Base-by-base conservation (phyloP, 2,888 invertebrate species). In the Corbicula japonica region DNA sequence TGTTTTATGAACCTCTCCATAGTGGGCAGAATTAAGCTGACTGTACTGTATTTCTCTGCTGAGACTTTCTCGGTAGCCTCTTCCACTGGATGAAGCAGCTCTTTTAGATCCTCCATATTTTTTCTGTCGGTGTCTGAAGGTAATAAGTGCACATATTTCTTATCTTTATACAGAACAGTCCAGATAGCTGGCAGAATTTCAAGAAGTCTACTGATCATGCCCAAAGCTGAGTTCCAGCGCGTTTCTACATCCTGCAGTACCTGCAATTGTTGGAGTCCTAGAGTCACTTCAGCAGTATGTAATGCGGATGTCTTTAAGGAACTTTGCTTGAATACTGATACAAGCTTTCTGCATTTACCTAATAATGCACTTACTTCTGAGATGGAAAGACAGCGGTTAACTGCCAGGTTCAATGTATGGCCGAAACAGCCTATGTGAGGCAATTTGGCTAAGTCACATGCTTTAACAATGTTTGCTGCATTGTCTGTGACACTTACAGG, bases 81-180 rank as follows among this genome's bases (percentile, higher is more conserved):
- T 50, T 50, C 50, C 12, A 50, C 21, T 10, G 50, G 50, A 50
- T 10, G 12, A n/a, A n/a, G n/a, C n/a, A n/a, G n/a, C n/a, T n/a
- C n/a, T n/a, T n/a, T n/a, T n/a, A n/a, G n/a, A n/a, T 50, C 50
- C 21, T 50, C 50, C 50, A 50, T 50, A 21, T 50, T 50, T 21
- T 50, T 50, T 21, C 50, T 10, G 15, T 50, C 50, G 12, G 50
- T 18, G 21, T 50, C 50, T 18, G 15, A 18, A 18, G 50, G 50
- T 21, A 50, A 21, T 50, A 50, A 21, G 21, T 50, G 50, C 15
- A 21, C 12, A 21, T 50, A 50, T 21, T 50, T 50, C 15, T 50
- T 50, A 21, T 50, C 50, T 50, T 50, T 21, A 21, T 50, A 50
- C 50, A 50, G 21, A 10, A 50, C 50, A 50, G 50, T 21, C 50